phyloP scores from a whole-genome alignment of 2,797 vertebrate genomes.

The Streptopelia turtur region DNA sequence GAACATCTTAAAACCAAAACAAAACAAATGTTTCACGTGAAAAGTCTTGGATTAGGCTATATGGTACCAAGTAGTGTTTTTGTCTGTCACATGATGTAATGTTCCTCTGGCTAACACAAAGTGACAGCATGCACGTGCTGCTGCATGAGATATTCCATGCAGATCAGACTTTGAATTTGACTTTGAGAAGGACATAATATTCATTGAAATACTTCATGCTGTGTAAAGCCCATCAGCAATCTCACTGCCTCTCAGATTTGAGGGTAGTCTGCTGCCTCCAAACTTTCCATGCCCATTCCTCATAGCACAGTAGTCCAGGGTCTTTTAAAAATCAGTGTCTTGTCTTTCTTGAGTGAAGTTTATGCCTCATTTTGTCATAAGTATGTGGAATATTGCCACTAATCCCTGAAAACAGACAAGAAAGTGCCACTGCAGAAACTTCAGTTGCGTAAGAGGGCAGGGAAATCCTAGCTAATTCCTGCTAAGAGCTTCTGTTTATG shows the following conservation, averaged over 20 bases:
- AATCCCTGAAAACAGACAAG: slow-evolving; percentile 59
- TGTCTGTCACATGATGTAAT: slow-evolving; percentile 20
- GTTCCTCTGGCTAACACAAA: background rate
- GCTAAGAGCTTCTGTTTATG: slow-evolving; percentile 48
- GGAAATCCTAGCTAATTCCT: slow-evolving; percentile 30
- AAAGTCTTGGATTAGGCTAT: slow-evolving; percentile 24
- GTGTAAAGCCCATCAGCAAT: background rate
- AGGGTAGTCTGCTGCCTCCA: background rate
- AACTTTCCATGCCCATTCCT: background rate
- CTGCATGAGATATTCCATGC: background rate
- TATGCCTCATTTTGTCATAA: slow-evolving; percentile 40
- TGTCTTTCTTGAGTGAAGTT: background rate
- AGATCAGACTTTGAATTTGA: background rate
- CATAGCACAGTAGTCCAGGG: background rate
- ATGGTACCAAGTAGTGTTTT: background rate
- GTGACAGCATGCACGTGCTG: background rate
- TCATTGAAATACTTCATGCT: background rate
- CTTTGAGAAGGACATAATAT: background rate
- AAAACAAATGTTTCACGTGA: slow-evolving; percentile 67
- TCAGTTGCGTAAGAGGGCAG: slow-evolving; percentile 3
- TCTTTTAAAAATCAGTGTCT: background rate
- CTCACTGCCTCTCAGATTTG: background rate
- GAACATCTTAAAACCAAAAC: slow-evolving; percentile 53
- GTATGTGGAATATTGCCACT: slow-evolving; percentile 53
- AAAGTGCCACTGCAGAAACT: slow-evolving; percentile 21